phyloP scores from a whole-genome alignment of 1,140 invertebrate species.

The Drosophila melanica region DNA sequence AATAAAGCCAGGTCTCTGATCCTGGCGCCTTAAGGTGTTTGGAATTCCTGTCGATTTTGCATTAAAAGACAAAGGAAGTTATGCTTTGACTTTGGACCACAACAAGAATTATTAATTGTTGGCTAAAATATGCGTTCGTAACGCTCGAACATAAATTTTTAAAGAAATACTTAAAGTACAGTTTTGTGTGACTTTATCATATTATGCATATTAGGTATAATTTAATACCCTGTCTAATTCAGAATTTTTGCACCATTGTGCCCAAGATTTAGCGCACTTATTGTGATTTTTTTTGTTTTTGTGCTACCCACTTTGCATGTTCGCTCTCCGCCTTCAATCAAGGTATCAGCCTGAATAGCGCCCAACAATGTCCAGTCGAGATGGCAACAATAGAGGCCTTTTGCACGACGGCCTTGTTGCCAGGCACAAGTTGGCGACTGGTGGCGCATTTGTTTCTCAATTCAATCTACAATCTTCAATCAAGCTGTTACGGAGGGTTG shows the following conservation, averaged over 20 bases:
- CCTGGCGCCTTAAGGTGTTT: conserved; percentile 18
- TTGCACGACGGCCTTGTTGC: conserved; percentile 15
- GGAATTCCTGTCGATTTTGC: conserved; percentile 18
- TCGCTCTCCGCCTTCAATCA: neutral
- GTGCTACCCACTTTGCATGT: neutral
- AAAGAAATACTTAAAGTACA: too few species aligned
- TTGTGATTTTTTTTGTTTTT: neutral
- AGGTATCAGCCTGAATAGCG: conserved; percentile 31
- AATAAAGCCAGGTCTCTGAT: conserved; percentile 22
- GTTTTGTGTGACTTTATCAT: too few species aligned
- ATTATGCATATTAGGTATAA: too few species aligned
- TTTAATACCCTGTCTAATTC: neutral
- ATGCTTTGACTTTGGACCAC: neutral
- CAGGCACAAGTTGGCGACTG: neutral
- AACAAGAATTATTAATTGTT: conserved; percentile 24
- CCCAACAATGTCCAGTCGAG: conserved; percentile 27
- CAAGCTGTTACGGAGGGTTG: conserved; percentile 1
- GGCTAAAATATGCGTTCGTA: conserved; percentile 18
- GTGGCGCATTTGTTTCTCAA: conserved; percentile 49
- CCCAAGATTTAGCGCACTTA: conserved; percentile 10
- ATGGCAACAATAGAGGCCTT: conserved; percentile 9
- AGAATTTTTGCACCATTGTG: conserved; percentile 34
- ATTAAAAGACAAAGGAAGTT: conserved; percentile 34
- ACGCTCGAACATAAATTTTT: too few species aligned
- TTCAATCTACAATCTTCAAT: conserved; percentile 53